Evolutionary conservation across 2,113 vertebrate species (phyloP), one percentile per base, ranked within the genome.

Genomic region (Protobothrops flavoviridis): DNA sequence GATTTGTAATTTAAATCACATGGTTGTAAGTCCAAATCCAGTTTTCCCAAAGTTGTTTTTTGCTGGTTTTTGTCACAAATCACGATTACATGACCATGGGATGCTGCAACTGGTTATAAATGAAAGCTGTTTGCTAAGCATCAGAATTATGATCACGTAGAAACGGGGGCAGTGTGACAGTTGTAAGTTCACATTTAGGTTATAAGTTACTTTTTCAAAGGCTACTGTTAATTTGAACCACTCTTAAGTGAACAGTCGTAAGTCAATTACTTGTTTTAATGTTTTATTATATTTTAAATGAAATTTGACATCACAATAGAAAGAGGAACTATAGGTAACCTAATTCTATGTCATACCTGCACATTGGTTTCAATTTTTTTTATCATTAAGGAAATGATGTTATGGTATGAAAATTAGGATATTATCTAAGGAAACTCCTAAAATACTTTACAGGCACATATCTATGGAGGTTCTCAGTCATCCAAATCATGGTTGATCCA

Each of bases 381-480:
- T 97, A 95, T 96, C 95, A 96, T 11, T 93, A 93, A 94, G 95
- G 97, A 97, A 97, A 96, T 96, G 94, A 97, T 97, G 96, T 96
- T 96, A 94, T 94, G 96, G 85, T 95, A 97, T 96, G 94, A 97
- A 96, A 23, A 90, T 97, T 95, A 94, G 15, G 43, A 97, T 94
- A 94, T 94, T 90, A 95, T 90, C 97, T 97, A 96, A 97, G 93
- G 93, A 95, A 97, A 95, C 92, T 95, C 96, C 69, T 95, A 95
- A 97, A 92, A 96, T 55, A 95, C 87, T 94, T 74, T 39, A 74
- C n/a, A 39, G n/a, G 15, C 15, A 39, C 15, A n/a, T 64, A 26
- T 64, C 61, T 64, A 13, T 5, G 11, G 29, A n/a, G 61, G 61
- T 64, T n/a, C 10, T 64, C 61, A 64, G 11, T 64, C 29, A n/a